Evolutionary conservation across 2,888 invertebrate species (phyloP).

Genomic region (Phaedon cochleariae): DNA sequence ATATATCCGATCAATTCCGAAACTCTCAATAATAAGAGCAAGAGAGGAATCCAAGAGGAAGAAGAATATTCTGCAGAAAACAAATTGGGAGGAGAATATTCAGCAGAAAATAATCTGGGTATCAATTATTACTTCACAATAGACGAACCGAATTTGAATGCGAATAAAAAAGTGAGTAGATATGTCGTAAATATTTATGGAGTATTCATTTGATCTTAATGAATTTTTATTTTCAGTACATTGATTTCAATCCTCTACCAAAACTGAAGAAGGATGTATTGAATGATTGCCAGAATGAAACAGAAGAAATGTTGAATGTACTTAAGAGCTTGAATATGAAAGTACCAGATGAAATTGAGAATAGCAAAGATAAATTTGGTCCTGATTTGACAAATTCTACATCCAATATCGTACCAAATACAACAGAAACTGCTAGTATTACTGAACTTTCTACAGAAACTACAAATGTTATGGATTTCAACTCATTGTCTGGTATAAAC

Average conservation of each 20-base stretch:
- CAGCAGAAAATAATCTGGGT: too few relatives aligned
- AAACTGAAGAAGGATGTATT: conserved; percentile 30
- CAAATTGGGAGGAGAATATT: too few relatives aligned
- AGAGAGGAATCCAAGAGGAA: conserved; percentile 21
- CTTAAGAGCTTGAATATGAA: conserved; percentile 24
- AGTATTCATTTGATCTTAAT: neutral
- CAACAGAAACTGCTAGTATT: neutral
- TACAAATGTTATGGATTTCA: neutral
- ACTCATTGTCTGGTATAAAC: conserved; percentile 4
- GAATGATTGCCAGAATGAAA: conserved; percentile 28
- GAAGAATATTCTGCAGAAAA: neutral
- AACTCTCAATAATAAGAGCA: conserved; percentile 19
- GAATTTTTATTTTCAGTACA: conserved; percentile 17
- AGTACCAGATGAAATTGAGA: neutral
- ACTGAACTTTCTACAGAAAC: neutral
- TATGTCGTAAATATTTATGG: neutral
- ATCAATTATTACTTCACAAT: neutral
- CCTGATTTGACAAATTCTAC: neutral
- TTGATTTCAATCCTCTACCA: conserved; percentile 24
- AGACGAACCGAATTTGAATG: neutral
- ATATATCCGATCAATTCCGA: conserved; percentile 37
- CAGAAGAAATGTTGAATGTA: conserved; percentile 30
- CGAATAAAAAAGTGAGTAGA: conserved; percentile 7
- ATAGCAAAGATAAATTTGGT: neutral
- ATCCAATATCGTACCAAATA: neutral